A percentile compares a stretch with the other conserved stretches of the same genome.
phyloP scores from a whole-genome alignment of 1,140 invertebrate genomes.

The Cotesia typhae region DNA sequence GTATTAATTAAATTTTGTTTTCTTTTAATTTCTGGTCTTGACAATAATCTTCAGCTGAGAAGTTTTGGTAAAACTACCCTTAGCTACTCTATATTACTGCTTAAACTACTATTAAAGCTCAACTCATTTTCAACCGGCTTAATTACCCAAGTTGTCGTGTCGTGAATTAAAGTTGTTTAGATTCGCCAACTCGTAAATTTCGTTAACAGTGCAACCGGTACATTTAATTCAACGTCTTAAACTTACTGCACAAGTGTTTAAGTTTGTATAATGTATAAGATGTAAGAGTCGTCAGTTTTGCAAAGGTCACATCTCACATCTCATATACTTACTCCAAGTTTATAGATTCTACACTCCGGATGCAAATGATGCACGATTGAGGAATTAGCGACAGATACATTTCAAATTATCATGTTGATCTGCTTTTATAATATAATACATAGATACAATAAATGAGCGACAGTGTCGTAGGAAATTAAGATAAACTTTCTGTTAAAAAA shows the following conservation, averaged over 20 bases:
- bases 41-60: slow-evolving; percentile 23
- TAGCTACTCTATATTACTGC: background rate
- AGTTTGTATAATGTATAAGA: background rate
- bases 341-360: too few species aligned
- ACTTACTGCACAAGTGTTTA: slow-evolving; percentile 28
- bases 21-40: background rate
- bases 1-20: slow-evolving; percentile 2
- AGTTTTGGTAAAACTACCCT: slow-evolving; percentile 6
- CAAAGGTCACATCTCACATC: too few species aligned
- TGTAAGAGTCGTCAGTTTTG: too few species aligned
- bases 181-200: slow-evolving; percentile 30
- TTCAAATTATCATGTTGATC: too few species aligned
- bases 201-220: slow-evolving; percentile 14
- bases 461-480: too few species aligned
- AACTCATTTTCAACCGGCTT: slow-evolving; percentile 27
- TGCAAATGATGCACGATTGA: too few species aligned
- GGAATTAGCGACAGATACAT: too few species aligned
- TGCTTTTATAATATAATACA: too few species aligned
- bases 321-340: too few species aligned
- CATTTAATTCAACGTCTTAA: slow-evolving; percentile 15
- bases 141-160: slow-evolving; percentile 30
- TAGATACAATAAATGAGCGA: too few species aligned
- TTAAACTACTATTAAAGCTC: background rate
- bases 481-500: too few species aligned
- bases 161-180: slow-evolving; percentile 34